Conservation (phyloP, 2,113 vertebrate species). For the Rhagologus leucostigma region DNA sequence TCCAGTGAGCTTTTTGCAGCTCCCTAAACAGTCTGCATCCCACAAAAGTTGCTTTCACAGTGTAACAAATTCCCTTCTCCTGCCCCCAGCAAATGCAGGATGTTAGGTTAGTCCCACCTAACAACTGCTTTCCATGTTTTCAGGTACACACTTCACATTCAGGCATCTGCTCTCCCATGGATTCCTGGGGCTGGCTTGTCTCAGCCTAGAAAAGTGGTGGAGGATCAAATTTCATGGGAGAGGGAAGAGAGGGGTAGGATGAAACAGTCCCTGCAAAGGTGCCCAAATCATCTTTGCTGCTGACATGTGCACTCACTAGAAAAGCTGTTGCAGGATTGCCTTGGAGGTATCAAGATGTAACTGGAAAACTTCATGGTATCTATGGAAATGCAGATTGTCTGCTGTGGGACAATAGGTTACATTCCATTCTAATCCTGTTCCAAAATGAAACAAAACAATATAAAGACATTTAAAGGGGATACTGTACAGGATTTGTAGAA, state of each 20-base stretch:
- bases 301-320: background rate
- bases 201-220: background rate
- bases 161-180: background rate
- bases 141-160: background rate
- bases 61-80: background rate
- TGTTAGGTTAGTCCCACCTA: background rate
- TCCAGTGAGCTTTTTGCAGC: background rate
- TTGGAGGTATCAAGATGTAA: background rate
- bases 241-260: background rate
- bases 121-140: background rate
- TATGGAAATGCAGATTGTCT: background rate
- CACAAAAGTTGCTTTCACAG: background rate
- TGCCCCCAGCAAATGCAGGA: background rate
- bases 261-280: background rate
- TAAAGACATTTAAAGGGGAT: conserved; percentile 15
- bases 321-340: background rate
- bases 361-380: background rate
- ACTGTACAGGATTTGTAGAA: background rate
- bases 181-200: background rate
- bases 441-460: conserved; percentile 40
- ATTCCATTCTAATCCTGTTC: conserved; percentile 42
- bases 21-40: background rate
- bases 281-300: background rate
- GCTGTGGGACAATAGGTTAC: conserved; percentile 3
- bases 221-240: background rate